Base-by-base conservation (phyloP, 2,113 vertebrate species). In the Benitochromis conjunctus region DNA sequence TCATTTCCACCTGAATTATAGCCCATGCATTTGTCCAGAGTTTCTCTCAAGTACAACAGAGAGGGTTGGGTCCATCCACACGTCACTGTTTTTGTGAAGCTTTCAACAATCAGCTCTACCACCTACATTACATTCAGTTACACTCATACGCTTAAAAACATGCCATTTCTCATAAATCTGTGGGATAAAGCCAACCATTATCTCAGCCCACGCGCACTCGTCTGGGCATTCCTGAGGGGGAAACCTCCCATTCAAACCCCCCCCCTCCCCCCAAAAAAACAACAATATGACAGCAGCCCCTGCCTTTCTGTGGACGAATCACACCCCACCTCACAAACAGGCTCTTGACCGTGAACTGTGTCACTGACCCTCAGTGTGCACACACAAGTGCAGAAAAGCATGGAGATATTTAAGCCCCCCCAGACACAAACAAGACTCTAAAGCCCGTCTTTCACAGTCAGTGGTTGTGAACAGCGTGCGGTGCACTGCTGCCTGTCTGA, bases 361-460 rank as follows among this genome's bases (percentile, higher is more conserved):
- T 38, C 86, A 79, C 43, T 90, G 93, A 95, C 90, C 92, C 91
- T 86, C 46, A 18, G 77, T 31, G 56, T 34, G 29, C 78, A 82
- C 21, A 41, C 46, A 55, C 82, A 91, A 82, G 85, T 54, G 34
- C 84, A 84, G 79, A 89, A 86, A 90, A 82, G 80, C 85, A 64
- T 26, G 3, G 69, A 81, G 78, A 54, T 86, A 79, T 74, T 36
- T 9, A 84, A 87, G 79, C 58, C 81, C 60, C 31, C 82, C 85
- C 83, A 90, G 80, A 93, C 58, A 66, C 84, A 92, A 88, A 91
- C 83, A 89, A 31, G 62, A 74, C 24, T 29, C 55, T 77, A 71
- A 92, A 91, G 85, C 79, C 43, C 0, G 81, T 89, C 90, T 94
- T 91, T 94, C 92, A 94, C 74, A 90, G 87, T 83, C 92, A 91